Evolutionary conservation across 2,888 invertebrate species (phyloP), one percentile per base, ranked within the genome.

Genomic region (Agrypnus murinus): DNA sequence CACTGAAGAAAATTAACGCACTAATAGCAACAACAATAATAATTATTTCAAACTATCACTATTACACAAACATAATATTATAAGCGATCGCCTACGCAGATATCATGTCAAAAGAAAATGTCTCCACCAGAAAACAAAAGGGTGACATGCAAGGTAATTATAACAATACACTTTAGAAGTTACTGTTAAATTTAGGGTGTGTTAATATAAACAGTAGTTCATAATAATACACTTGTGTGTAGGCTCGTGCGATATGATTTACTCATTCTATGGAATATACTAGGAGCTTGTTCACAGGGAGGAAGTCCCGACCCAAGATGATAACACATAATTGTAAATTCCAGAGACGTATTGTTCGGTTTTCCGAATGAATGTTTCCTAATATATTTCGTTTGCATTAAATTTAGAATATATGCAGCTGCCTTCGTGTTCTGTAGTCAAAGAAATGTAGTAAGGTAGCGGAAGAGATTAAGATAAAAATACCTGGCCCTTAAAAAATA

Each of bases 271-370:
- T 48, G 34, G 63, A 71, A 66, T 63, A 69, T 67, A 71, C 64
- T 69, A 57, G 63, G 48, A 69, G 67, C 73, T 74, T 77, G 74
- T 77, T 75, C 73, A 60, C 69, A 59, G 73, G 70, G 73, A 77
- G 76, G 75, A 76, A 75, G 75, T 77, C 74, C 78, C 76, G 77
- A 77, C 78, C 78, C 74, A 75, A 77, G 69, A 63, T 77, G 77
- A 78, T 78, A 77, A 77, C 74, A 77, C 73, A 69, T 74, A 74
- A 74, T 71, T 75, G 60, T 65, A 40, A 57, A 46, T 12, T 46
- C 67, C 76, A 76, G 76, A 64, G 67, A 59, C 68, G 74, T 74
- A 76, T 57, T 58, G 9, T 34, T 31, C 31, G 34, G 19, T 55
- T 25, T 9, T 25, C 25, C 25, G n/a, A n/a, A n/a, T n/a, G n/a